Base-by-base conservation (phyloP, 2,113 vertebrate species). In the Uropsilus gracilis region DNA sequence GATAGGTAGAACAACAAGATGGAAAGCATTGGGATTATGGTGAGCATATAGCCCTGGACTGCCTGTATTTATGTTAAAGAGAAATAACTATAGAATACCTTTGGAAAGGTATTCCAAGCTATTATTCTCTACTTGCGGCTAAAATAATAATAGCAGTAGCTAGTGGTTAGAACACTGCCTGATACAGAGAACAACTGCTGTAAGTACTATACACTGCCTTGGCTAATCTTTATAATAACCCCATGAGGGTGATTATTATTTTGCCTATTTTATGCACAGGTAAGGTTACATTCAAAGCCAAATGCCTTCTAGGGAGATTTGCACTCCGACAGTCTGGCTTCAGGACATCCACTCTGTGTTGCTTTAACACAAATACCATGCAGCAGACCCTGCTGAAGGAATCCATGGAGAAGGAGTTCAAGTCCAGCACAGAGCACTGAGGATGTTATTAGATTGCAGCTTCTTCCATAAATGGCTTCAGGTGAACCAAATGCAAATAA, bases 401-500 rank as follows among this genome's bases (percentile, higher is more conserved):
- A 44, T 5, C 26, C 8, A 3, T 1, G 32, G 26, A 61, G 78
- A 71, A 77, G 82, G 50, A 77, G 61, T 63, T 44, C 9, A 28
- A 34, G 6, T 55, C 17, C 11, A 55, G 46, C 72, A 26, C 24
- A 55, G 55, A 59, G 14, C 46, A 22, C 34, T 0, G 28, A 85
- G 48, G 77, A 50, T 37, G 22, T 73, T n/a, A 68, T 6, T 42
- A 50, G 44, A 73, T n/a, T 34, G 13, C 22, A 85, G 68, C 48
- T 28, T 81, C 50, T 63, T 63, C 85, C 32, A 44, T 12, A 94
- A 82, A 46, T 44, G 71, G 53, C 66, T 90, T 50, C 76, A 53
- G 48, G 57, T 72, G 48, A 92, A 20, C 8, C 57, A 28, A 59
- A 81, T 77, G 72, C 42, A 78, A 86, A 86, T 72, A 68, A 86